Percentiles rank a stretch among this genome's conserved stretches.
Conservation (phyloP, 2,797 vertebrate species). For the Sciaenops ocellatus region DNA sequence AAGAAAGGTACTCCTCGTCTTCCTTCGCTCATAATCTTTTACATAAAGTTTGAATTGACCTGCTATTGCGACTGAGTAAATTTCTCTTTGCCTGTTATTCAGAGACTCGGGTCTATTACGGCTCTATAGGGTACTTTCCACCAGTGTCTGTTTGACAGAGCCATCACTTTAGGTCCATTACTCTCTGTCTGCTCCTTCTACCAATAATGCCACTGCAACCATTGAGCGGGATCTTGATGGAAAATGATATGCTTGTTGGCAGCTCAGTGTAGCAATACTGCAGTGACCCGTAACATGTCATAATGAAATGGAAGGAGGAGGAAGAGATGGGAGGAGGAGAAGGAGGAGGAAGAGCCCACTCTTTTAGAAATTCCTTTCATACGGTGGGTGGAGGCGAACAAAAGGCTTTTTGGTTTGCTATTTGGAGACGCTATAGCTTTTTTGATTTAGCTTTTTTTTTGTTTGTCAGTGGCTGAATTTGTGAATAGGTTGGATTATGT, state of each 20-base stretch:
- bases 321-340: constrained; percentile 41
- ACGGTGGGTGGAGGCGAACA: background rate
- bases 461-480: constrained; percentile 3
- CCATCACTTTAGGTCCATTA: constrained; percentile 79
- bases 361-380: constrained; percentile 20
- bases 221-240: constrained; percentile 76
- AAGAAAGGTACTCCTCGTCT: background rate
- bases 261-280: constrained; percentile 69
- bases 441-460: background rate
- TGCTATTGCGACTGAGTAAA: constrained; percentile 9
- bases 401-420: background rate
- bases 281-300: constrained; percentile 77
- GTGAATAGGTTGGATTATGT: background rate
- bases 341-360: constrained; percentile 8
- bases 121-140: constrained; percentile 54
- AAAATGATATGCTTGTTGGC: constrained; percentile 83
- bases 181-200: constrained; percentile 70
- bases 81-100: constrained; percentile 30
- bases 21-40: constrained; percentile 2
- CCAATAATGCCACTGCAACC: constrained; percentile 74
- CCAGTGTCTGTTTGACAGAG: constrained; percentile 67
- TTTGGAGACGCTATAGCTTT: background rate
- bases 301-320: constrained; percentile 71
- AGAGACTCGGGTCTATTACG: constrained; percentile 48
- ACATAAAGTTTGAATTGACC: constrained; percentile 9